A percentile compares a stretch with the other conserved stretches of the same genome.
These are phyloP conservation scores for Oreotragus oreotragus DNA, from an alignment of 2,113 vertebrate species.

Conservation along the genomic window DNA sequence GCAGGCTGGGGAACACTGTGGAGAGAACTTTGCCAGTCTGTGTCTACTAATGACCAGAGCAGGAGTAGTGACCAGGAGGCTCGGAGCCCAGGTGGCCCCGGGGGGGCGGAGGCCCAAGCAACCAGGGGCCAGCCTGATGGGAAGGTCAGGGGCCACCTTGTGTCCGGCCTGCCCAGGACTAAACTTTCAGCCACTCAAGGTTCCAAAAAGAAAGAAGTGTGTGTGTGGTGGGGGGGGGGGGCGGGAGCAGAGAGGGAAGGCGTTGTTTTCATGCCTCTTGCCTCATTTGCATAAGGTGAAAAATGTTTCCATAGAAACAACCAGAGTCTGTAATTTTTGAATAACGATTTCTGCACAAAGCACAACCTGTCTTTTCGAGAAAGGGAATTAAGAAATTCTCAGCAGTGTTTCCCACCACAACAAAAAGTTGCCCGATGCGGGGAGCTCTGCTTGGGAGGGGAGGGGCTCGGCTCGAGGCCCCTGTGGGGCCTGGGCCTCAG, in stretches of 20 bases:
- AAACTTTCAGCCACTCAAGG: slow-evolving; percentile 31
- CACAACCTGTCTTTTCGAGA: slow-evolving; percentile 64
- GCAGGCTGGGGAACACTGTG: fast-evolving
- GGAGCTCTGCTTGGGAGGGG: background rate
- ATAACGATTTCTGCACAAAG: slow-evolving; percentile 76
- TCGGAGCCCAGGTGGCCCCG: fast-evolving
- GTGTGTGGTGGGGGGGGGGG: background rate
- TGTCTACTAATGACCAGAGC: background rate
- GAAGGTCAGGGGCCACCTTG: background rate
- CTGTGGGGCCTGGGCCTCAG: background rate
- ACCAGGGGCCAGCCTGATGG: fast-evolving
- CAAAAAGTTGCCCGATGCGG: background rate
- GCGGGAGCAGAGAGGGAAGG: background rate
- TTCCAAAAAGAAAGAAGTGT: background rate
- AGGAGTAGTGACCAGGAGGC: fast-evolving
- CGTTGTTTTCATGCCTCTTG: slow-evolving; percentile 61
- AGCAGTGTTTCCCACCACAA: background rate
- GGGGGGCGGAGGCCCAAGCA: fast-evolving
- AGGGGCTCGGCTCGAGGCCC: background rate
- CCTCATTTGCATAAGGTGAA: slow-evolving; percentile 79
- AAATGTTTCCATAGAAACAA: slow-evolving; percentile 83
- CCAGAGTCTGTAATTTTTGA: slow-evolving; percentile 79
- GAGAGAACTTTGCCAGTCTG: background rate
- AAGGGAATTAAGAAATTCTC: slow-evolving; percentile 53
- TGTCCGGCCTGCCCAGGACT: fast-evolving